Base-by-base conservation (phyloP, 2,888 invertebrate species). In the Luffia ferchaultella region DNA sequence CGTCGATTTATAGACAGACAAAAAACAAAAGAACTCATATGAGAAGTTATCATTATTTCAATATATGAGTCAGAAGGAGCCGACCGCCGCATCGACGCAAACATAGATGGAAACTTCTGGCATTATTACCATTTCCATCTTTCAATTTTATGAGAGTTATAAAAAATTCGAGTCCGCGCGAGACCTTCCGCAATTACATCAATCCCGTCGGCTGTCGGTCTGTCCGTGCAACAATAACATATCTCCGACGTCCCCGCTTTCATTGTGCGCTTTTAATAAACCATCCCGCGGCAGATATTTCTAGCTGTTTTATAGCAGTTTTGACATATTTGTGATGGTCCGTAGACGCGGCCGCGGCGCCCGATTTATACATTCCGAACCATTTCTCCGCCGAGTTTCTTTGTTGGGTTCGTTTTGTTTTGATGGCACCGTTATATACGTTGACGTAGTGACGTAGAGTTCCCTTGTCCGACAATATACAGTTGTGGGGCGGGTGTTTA, bases 261-360 rank as follows among this genome's bases (percentile, higher is more conserved):
- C 17, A 45, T 45, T 45, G 45, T 45, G 20, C 5, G 16, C 19
- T 45, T 20, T 45, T 45, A 45, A 45, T 45, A 45, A 45, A 45
- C 45, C 20, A 45, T 45, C 20, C 45, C 45, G 20, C 18, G 16
- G 20, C 12, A 12, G 2, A 45, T 20, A 9, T 18, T 45, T 45
- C 30, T 30, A 30, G 30, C 30, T 30, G 30, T 30, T 30, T 30
- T 30, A 52, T 52, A 46, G 52, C 46, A 46, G 46, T 71, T 74
- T 63, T 79, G 82, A 82, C 82, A 80, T 79, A 78, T 80, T 80
- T 80, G 80, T 82, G 82, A 82, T 71, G 77, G 68, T 70, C 68
- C 65, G 65, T 64, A 72, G 73, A 70, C 65, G 68, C 67, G n/a
- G 61, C 56, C 55, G 60, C 15, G 58, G 59, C 59, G 55, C 60